phyloP scores from a whole-genome alignment of 2,888 invertebrate species.

The Epistrophe eligans region DNA sequence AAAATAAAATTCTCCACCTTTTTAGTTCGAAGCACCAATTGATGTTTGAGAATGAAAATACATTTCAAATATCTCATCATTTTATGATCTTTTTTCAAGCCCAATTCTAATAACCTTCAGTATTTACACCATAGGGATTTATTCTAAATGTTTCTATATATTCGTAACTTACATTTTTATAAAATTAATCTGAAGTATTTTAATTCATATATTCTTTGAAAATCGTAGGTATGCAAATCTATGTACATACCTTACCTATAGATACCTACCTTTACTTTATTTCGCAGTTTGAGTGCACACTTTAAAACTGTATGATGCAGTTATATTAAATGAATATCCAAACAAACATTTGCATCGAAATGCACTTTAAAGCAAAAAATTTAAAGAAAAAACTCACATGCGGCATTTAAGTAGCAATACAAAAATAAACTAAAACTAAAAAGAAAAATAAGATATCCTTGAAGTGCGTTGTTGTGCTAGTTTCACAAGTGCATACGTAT shows the following conservation, averaged over 20 bases:
- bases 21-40: too few species aligned
- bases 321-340: constrained; percentile 40
- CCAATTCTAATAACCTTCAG: too few species aligned
- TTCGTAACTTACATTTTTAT: too few species aligned
- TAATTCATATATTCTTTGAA: background rate
- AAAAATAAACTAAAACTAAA: constrained; percentile 31
- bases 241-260: background rate
- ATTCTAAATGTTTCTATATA: too few species aligned
- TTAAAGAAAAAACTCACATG: constrained; percentile 17
- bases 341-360: constrained; percentile 60
- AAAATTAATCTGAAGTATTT: background rate
- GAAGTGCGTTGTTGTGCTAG: constrained; percentile 68
- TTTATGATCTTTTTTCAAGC: too few species aligned
- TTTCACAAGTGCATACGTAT: constrained; percentile 30
- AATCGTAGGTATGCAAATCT: background rate
- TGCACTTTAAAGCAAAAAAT: constrained; percentile 38
- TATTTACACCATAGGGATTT: too few species aligned
- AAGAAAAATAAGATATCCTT: constrained; percentile 48
- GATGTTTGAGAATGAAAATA: too few species aligned
- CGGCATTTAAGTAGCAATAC: constrained; percentile 39
- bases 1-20: too few species aligned
- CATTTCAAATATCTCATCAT: too few species aligned
- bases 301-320: constrained; percentile 37
- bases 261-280: constrained; percentile 9
- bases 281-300: constrained; percentile 25